A percentile compares a stretch with the other conserved stretches of the same genome.
phyloP scores from a whole-genome alignment of 2,113 vertebrate species.

The Nycticorax nycticorax region DNA sequence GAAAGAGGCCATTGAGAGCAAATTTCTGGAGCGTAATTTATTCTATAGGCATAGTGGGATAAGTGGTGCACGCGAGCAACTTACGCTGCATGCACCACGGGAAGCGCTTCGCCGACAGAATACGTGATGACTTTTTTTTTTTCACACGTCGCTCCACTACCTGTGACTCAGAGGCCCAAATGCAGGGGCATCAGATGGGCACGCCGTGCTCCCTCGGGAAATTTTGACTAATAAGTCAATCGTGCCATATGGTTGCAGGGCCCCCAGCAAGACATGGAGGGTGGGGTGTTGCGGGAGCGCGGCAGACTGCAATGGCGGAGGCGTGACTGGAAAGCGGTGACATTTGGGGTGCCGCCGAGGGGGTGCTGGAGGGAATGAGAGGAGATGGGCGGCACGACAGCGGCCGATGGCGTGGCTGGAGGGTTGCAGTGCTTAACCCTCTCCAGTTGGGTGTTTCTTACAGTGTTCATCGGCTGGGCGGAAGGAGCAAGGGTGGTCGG shows the following conservation, averaged over 20 bases:
- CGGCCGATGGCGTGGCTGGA: accelerated
- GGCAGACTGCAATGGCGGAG: neutral
- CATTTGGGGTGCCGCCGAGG: accelerated
- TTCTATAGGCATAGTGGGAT: neutral
- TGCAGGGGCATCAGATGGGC: neutral
- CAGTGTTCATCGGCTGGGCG: accelerated
- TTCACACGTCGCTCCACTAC: neutral
- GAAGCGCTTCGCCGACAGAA: neutral
- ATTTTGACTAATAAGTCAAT: neutral
- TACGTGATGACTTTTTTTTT: neutral
- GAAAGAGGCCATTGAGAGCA: conserved; percentile 42
- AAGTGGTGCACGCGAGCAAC: neutral
- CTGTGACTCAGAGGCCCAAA: neutral
- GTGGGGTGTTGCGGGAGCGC: accelerated
- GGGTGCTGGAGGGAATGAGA: neutral
- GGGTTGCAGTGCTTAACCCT: neutral
- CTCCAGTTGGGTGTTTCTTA: accelerated
- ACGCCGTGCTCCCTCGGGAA: neutral
- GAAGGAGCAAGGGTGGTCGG: neutral
- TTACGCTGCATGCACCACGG: neutral
- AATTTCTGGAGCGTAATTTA: conserved; percentile 33
- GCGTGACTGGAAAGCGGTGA: neutral
- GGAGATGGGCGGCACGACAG: accelerated
- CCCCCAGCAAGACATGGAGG: neutral
- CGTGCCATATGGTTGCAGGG: neutral